phyloP scores from a whole-genome alignment of 2,797 vertebrate genomes.

The Anabacerthia variegaticeps region DNA sequence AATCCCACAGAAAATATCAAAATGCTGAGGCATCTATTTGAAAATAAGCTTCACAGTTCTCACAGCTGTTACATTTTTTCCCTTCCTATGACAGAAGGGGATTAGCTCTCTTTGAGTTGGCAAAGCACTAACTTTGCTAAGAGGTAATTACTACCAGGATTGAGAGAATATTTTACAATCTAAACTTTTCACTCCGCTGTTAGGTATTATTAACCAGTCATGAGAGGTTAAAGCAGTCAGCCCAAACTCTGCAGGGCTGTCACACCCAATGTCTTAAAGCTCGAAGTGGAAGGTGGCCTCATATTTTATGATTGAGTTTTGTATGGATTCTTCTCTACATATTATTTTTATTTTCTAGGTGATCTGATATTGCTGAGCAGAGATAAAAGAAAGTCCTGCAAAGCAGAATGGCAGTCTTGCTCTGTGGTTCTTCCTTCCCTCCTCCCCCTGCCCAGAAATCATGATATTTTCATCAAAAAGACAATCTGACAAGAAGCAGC shows the following conservation, averaged over 20 bases:
- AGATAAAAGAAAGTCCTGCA: not conserved
- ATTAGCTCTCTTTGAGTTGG: constrained; percentile 5
- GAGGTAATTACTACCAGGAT: not conserved
- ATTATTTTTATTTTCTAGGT: not conserved
- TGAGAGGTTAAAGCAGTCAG: not conserved
- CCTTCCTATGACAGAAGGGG: not conserved
- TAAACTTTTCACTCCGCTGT: not conserved
- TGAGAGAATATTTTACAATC: not conserved
- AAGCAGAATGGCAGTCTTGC: not conserved
- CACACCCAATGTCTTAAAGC: not conserved
- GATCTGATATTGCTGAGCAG: not conserved
- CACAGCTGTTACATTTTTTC: constrained; percentile 23
- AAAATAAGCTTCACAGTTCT: constrained; percentile 22
- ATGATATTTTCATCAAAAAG: not conserved
- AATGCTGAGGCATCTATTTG: constrained; percentile 56
- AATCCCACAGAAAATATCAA: constrained; percentile 60
- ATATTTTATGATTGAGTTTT: not conserved
- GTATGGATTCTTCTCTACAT: not conserved
- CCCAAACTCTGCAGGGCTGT: not conserved
- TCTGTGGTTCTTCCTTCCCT: not conserved
- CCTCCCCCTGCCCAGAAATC: not conserved
- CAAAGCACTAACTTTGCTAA: not conserved
- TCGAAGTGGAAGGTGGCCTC: not conserved
- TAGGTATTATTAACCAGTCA: not conserved
- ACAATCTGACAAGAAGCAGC: not conserved